Evolutionary conservation across 2,113 vertebrate species (phyloP).

Genomic region (Labeo catla): DNA sequence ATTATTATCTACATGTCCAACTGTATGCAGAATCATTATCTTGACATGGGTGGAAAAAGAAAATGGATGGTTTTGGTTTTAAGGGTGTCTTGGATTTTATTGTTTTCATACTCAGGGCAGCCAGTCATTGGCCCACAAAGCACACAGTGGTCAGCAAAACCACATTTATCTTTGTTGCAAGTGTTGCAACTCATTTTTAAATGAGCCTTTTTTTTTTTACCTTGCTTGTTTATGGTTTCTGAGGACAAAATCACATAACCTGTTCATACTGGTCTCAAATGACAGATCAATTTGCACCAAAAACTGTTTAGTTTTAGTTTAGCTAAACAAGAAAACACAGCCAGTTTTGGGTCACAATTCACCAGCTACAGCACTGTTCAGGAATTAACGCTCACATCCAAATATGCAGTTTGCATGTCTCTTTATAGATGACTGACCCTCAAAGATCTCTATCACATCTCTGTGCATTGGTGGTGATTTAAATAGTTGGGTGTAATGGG

Average conservation of each 20-base stretch:
- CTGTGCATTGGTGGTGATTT: slow-evolving; percentile 43
- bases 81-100: not conserved
- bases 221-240: not conserved
- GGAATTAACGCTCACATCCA: not conserved
- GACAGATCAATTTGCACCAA: not conserved
- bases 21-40: not conserved
- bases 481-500: slow-evolving; percentile 62
- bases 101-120: not conserved
- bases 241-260: not conserved
- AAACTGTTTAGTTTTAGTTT: no score
- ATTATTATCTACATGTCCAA: not conserved
- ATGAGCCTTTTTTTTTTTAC: not conserved
- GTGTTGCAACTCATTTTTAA: not conserved
- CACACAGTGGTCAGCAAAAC: not conserved
- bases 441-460: slow-evolving; percentile 33
- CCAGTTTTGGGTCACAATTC: not conserved
- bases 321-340: not conserved
- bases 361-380: not conserved
- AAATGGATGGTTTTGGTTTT: not conserved
- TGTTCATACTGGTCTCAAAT: not conserved
- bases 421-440: slow-evolving; percentile 19
- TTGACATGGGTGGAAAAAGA: not conserved
- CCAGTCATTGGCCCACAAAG: not conserved
- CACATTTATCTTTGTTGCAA: not conserved
- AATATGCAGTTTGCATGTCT: not conserved